phyloP scores from a whole-genome alignment of 2,797 vertebrate genomes.

The Simalia tracyae region DNA sequence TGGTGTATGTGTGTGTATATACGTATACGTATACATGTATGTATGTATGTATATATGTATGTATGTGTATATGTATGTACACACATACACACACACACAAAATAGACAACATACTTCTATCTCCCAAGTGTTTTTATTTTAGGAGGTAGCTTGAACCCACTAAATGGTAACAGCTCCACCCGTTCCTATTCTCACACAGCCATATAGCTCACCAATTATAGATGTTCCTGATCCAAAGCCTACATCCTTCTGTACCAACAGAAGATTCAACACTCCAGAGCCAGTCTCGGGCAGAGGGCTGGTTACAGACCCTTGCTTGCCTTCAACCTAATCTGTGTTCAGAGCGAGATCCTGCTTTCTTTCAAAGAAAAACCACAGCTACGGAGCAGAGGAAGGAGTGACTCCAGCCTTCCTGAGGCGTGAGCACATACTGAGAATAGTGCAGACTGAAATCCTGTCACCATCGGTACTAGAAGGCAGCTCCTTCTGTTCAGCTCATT shows the following conservation, averaged over 20 bases:
- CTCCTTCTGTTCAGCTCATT: constrained; percentile 15
- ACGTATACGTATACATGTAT: too few species aligned
- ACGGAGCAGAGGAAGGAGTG: constrained; percentile 30
- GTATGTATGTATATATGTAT: too few species aligned
- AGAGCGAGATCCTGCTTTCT: constrained; percentile 34
- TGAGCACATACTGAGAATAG: constrained; percentile 29
- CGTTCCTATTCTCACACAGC: not conserved
- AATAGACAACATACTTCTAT: too few species aligned
- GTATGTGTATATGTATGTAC: too few species aligned
- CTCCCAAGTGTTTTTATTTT: not conserved
- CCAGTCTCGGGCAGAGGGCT: constrained; percentile 35
- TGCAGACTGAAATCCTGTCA: constrained; percentile 47
- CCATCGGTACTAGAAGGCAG: constrained; percentile 31
- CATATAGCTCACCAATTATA: not conserved
- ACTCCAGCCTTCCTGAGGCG: constrained; percentile 15
- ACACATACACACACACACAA: not conserved
- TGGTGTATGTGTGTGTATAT: too few species aligned
- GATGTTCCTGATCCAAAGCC: not conserved
- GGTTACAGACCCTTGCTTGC: not conserved
- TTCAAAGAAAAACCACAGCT: constrained; percentile 44
- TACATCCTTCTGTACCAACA: constrained; percentile 39
- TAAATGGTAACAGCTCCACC: not conserved
- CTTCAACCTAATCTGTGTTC: not conserved
- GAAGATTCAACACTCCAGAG: constrained; percentile 36
- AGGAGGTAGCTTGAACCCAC: not conserved